phyloP scores from a whole-genome alignment of 2,113 vertebrate species.

The Hydropotes inermis region DNA sequence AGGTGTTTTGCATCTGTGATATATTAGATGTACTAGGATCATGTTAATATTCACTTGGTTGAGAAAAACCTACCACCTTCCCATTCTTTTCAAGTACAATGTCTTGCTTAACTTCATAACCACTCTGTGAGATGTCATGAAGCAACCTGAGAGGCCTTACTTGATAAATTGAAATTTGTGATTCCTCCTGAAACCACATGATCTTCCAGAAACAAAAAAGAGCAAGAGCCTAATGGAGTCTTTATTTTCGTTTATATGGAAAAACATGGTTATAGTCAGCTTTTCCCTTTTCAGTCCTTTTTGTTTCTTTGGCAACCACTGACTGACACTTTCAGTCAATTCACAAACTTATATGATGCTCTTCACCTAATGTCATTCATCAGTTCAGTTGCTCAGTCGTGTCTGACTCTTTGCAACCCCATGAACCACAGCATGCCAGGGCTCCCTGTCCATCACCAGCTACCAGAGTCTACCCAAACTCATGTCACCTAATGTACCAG shows the following conservation, averaged over 20 bases:
- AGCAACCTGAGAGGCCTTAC: background rate
- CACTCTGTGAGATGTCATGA: background rate
- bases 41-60: background rate
- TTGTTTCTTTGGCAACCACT: background rate
- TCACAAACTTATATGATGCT: background rate
- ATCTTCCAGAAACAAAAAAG: background rate
- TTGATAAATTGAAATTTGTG: background rate
- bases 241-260: background rate
- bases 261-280: background rate
- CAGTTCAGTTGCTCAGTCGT: too few species aligned
- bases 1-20: background rate
- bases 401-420: too few species aligned
- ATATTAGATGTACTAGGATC: accelerated
- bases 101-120: background rate
- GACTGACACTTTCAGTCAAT: background rate
- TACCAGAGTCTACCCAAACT: too few species aligned
- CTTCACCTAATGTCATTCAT: background rate
- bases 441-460: too few species aligned
- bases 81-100: background rate
- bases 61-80: background rate
- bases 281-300: background rate
- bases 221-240: background rate
- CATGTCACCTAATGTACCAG: background rate
- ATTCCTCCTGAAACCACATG: background rate
- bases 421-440: too few species aligned